phyloP scores from a whole-genome alignment of 2,113 vertebrate species.

The Athene noctua region DNA sequence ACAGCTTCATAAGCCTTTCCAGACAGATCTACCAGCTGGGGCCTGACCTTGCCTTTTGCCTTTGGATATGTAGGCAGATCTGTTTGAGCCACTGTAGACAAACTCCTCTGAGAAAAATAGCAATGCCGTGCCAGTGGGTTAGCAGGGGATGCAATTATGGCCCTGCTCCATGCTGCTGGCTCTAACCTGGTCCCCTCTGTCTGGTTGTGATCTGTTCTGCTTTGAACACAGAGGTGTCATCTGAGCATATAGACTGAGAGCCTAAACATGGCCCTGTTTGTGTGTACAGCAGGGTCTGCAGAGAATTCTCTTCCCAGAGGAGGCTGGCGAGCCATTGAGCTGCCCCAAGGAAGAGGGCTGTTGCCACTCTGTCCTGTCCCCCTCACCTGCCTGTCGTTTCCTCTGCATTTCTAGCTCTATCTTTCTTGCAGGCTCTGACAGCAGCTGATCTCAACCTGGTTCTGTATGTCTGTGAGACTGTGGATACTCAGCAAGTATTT shows the following conservation, averaged over 20 bases:
- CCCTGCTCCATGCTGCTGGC: neutral
- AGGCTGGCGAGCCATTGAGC: neutral
- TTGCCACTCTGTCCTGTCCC: neutral
- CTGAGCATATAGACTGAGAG: neutral
- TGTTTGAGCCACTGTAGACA: neutral
- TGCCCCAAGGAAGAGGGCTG: neutral
- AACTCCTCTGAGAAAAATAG: neutral
- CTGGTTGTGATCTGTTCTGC: neutral
- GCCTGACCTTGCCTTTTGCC: neutral
- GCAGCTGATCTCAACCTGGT: conserved; percentile 96
- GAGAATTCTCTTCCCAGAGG: neutral
- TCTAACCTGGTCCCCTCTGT: neutral
- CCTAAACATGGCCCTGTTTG: neutral
- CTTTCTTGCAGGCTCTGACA: conserved; percentile 86
- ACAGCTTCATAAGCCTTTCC: neutral
- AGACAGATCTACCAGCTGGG: neutral
- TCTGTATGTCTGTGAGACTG: conserved; percentile 94
- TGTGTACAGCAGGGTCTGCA: neutral
- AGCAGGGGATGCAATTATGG: neutral
- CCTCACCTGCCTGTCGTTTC: neutral
- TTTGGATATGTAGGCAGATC: neutral
- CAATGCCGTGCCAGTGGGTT: neutral
- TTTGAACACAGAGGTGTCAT: neutral
- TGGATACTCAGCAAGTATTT: conserved; percentile 94
- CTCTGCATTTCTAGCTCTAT: neutral